Conservation (phyloP, 2,113 vertebrate species). For the Heloderma charlesbogerti region DNA sequence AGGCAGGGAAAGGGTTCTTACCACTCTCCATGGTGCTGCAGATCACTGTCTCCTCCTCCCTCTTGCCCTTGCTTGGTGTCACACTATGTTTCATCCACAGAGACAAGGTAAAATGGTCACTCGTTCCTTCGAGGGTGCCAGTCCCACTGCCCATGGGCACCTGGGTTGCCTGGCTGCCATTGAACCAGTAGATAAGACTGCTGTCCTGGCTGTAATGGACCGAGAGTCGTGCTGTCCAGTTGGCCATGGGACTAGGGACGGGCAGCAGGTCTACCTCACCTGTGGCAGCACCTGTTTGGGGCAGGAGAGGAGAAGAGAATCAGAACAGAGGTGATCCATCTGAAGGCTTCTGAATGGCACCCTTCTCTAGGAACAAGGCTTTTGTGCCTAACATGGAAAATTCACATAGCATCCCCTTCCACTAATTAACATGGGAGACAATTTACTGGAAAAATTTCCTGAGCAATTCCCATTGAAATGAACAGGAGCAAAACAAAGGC, state of each 20-base stretch:
- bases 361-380: neutral
- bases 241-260: conserved; percentile 88
- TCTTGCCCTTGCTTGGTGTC: conserved; percentile 82
- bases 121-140: conserved; percentile 76
- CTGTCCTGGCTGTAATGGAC: conserved; percentile 96
- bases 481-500: neutral
- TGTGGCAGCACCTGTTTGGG: conserved; percentile 86
- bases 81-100: conserved; percentile 95
- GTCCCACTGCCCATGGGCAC: conserved; percentile 80
- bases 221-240: conserved; percentile 92
- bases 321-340: neutral
- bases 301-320: conserved; percentile 7
- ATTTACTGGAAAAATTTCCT: neutral
- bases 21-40: conserved; percentile 95
- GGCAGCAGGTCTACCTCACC: conserved; percentile 96
- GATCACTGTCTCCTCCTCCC: conserved; percentile 94
- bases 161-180: conserved; percentile 91
- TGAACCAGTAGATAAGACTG: conserved; percentile 97
- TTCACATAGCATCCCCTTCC: too few relatives aligned
- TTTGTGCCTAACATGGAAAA: neutral
- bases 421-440: neutral
- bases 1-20: conserved; percentile 65
- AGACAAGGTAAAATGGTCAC: conserved; percentile 94
- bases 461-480: neutral
- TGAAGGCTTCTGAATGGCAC: accelerated